A percentile compares a stretch with the other conserved stretches of the same genome.
phyloP scores from a whole-genome alignment of 2,797 vertebrate species.

The Chelonia mydas region DNA sequence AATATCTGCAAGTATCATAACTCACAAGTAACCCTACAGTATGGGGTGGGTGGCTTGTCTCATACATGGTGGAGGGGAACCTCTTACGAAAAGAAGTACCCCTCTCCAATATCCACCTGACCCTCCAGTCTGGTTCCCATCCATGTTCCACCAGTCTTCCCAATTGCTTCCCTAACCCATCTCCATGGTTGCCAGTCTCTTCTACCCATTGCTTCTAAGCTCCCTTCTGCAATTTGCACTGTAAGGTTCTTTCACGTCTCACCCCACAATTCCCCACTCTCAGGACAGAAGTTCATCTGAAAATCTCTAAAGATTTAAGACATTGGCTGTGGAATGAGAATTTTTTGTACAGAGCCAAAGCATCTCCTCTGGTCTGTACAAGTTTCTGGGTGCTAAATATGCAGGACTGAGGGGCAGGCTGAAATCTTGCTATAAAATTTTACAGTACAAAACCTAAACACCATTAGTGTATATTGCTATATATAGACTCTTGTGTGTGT shows the following conservation, averaged over 20 bases:
- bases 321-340: not conserved
- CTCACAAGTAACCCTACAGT: not conserved
- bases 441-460: not conserved
- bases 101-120: not conserved
- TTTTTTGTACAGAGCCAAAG: not conserved
- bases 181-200: not conserved
- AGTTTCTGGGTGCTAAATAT: not conserved
- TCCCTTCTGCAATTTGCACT: not conserved
- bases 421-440: not conserved
- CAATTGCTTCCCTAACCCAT: rapidly evolving
- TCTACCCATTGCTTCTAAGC: not conserved
- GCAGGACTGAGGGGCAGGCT: not conserved
- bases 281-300: not conserved
- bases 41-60: rapidly evolving
- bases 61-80: not conserved
- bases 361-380: not conserved
- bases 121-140: not conserved
- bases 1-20: not conserved
- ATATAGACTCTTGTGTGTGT: not conserved
- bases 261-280: not conserved
- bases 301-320: not conserved
- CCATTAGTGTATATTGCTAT: not conserved
- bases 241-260: rapidly evolving
- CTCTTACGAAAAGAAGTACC: not conserved
- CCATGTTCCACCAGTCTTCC: rapidly evolving